Conservation (phyloP, 2,113 vertebrate species). For the Trematocara marginatum region DNA sequence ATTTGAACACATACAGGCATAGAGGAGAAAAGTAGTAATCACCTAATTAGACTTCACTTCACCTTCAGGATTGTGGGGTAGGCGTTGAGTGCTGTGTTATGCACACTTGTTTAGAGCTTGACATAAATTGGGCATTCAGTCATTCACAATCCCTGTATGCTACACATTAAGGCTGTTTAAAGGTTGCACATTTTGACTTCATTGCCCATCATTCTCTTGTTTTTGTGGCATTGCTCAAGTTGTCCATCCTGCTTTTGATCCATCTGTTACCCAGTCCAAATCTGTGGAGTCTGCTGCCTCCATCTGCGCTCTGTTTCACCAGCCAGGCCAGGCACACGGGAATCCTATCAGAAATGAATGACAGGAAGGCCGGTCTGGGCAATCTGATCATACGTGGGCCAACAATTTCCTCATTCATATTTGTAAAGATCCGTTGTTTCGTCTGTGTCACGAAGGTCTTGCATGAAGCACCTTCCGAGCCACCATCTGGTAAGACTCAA, state of each 20-base stretch:
- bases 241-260: not conserved
- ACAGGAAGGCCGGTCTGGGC: not conserved
- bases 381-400: not conserved
- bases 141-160: not conserved
- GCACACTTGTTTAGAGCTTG: not conserved
- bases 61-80: not conserved
- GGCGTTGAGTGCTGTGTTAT: not conserved
- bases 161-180: not conserved
- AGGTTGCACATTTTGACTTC: not conserved
- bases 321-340: not conserved
- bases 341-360: not conserved
- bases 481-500: conserved; percentile 21
- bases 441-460: not conserved
- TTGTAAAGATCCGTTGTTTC: not conserved
- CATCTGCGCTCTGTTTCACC: not conserved
- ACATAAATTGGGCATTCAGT: not conserved
- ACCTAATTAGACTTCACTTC: not conserved
- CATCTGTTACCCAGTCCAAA: not conserved
- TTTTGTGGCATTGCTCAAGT: not conserved
- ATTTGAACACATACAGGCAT: not conserved
- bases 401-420: not conserved
- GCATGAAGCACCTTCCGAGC: not conserved
- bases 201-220: not conserved
- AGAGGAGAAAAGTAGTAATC: not conserved
- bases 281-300: not conserved